Conservation (phyloP, 2,888 invertebrate species). For the Orchesella flavescens region DNA sequence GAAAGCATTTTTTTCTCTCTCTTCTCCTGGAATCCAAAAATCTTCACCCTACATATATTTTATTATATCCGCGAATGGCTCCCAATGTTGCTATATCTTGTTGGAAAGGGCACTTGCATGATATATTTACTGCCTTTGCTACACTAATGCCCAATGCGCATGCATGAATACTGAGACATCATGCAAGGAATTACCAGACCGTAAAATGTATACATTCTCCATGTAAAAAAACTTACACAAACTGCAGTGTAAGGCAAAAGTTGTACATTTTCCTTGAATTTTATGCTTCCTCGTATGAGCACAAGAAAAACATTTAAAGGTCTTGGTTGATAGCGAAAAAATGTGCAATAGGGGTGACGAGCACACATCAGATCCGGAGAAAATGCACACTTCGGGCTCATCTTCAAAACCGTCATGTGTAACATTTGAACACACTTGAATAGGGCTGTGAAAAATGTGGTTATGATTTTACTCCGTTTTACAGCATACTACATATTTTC, state of each 20-base stretch:
- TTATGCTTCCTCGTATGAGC: slow-evolving; percentile 2
- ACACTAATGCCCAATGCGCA: slow-evolving; percentile 50
- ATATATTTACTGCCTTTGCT: slow-evolving; percentile 51
- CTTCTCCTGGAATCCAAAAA: slow-evolving; percentile 37
- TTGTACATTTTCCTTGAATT: slow-evolving; percentile 1
- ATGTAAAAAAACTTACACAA: slow-evolving; percentile 3
- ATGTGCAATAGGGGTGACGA: slow-evolving; percentile 50
- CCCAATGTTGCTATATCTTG: slow-evolving; percentile 46
- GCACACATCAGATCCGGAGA: slow-evolving; percentile 4
- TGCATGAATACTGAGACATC: slow-evolving; percentile 29
- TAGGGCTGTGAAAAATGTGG: slow-evolving; percentile 47
- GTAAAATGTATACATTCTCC: background rate
- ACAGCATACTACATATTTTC: slow-evolving; percentile 32
- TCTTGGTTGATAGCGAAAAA: slow-evolving; percentile 26
- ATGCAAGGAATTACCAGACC: slow-evolving; percentile 29
- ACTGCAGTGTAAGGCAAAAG: background rate
- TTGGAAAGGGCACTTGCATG: slow-evolving; percentile 48
- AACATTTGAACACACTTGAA: slow-evolving; percentile 31
- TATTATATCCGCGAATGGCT: slow-evolving; percentile 57
- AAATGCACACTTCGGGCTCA: slow-evolving; percentile 32
- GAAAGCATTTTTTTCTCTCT: slow-evolving; percentile 26
- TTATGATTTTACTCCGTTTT: slow-evolving; percentile 56
- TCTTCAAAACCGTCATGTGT: slow-evolving; percentile 36
- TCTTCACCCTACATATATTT: slow-evolving; percentile 49
- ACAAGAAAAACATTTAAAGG: slow-evolving; percentile 31